These are phyloP conservation scores for Cheilosia urbana DNA, from an alignment of 2,888 invertebrate genomes.

Conservation along the genomic window DNA sequence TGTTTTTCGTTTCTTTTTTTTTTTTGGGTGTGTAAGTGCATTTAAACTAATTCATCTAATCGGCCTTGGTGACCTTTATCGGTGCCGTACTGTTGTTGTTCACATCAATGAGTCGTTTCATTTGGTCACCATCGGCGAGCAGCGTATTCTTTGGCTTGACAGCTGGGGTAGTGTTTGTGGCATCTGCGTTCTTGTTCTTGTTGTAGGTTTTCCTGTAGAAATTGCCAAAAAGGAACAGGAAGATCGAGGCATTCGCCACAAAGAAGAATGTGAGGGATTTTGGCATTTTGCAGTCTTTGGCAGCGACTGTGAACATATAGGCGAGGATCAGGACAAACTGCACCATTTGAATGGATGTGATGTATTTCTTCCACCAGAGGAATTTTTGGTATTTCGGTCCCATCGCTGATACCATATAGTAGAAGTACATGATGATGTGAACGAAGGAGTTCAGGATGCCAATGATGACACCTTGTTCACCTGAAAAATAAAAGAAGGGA, in stretches of 20 bases:
- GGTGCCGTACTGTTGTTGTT: slow-evolving; percentile 79
- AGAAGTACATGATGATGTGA: slow-evolving; percentile 85
- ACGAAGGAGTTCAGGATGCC: slow-evolving; percentile 85
- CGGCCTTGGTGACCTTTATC: slow-evolving; percentile 79
- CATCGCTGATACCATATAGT: slow-evolving; percentile 84
- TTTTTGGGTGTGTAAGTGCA: background rate
- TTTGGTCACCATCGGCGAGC: slow-evolving; percentile 79
- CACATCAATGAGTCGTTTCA: slow-evolving; percentile 81
- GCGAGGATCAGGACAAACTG: slow-evolving; percentile 88
- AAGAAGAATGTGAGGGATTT: slow-evolving; percentile 86
- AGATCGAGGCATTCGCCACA: slow-evolving; percentile 85
- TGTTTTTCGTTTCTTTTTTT: no score
- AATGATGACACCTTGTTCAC: slow-evolving; percentile 84
- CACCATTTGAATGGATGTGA: slow-evolving; percentile 84
- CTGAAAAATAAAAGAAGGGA: slow-evolving; percentile 71
- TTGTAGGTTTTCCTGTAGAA: slow-evolving; percentile 86
- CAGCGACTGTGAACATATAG: slow-evolving; percentile 85
- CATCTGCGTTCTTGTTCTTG: slow-evolving; percentile 78
- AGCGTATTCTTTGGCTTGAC: slow-evolving; percentile 78
- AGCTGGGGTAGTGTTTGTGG: slow-evolving; percentile 77
- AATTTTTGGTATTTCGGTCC: slow-evolving; percentile 85
- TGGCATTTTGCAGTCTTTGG: slow-evolving; percentile 85
- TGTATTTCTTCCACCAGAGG: slow-evolving; percentile 85
- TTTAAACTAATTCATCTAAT: slow-evolving; percentile 75
- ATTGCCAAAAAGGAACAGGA: slow-evolving; percentile 86